A percentile compares a stretch with the other conserved stretches of the same genome.
Evolutionary conservation across 92 coral and sea anemone species (phyloP).

Genomic region (Nematostella vectensis): DNA sequence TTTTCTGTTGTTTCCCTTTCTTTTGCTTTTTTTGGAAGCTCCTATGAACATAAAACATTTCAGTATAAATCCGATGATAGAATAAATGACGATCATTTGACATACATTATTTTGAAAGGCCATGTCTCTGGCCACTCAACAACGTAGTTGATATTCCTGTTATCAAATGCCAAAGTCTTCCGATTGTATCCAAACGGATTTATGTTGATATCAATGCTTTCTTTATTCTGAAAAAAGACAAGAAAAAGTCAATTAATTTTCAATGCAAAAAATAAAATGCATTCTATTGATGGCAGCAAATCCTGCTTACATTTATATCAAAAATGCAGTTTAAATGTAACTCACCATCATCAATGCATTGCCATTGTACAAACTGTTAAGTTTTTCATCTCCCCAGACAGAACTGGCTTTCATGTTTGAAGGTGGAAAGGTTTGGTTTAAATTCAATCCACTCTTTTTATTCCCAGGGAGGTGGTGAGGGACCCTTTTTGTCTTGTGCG

Average conservation of each 20-base stretch:
- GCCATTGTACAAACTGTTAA: constrained; percentile 1
- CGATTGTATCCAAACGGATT: constrained; percentile 85
- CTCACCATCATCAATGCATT: too few relatives aligned
- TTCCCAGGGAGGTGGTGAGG: constrained; percentile 23
- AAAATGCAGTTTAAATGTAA: too few relatives aligned
- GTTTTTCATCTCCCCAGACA: constrained; percentile 11
- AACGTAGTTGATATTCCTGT: constrained; percentile 55
- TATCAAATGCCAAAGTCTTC: constrained; percentile 60
- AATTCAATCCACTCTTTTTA: constrained; percentile 19
- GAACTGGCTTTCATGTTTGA: constrained; percentile 2
- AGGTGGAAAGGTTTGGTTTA: constrained; percentile 56
- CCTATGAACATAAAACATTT: too few relatives aligned
- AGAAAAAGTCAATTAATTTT: too few relatives aligned
- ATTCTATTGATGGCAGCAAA: too few relatives aligned
- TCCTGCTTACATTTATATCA: too few relatives aligned
- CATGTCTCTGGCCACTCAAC: constrained; percentile 93
- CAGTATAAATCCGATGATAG: too few relatives aligned
- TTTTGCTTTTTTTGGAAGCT: too few relatives aligned
- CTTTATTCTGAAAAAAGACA: constrained; percentile 16
- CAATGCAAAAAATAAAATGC: too few relatives aligned
- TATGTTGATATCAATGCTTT: constrained; percentile 35
- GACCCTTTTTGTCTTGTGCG: constrained; percentile 1
- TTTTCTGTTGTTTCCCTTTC: too few relatives aligned
- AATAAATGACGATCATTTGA: too few relatives aligned
- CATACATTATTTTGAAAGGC: constrained; percentile 82